Evolutionary conservation across 2,888 invertebrate species (phyloP).

Genomic region (Vanessa cardui): DNA sequence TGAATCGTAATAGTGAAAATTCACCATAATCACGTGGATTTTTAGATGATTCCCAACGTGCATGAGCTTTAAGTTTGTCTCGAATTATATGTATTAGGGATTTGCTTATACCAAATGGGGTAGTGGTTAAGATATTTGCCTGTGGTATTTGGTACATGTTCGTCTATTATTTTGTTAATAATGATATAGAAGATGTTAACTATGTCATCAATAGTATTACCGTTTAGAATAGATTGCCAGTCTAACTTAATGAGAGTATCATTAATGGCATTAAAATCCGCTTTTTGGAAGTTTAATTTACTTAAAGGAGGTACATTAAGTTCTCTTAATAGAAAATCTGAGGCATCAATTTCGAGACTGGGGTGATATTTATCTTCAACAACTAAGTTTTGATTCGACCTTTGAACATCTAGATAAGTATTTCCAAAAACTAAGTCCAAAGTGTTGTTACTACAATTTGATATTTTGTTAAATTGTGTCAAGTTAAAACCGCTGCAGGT

Average conservation of each 20-base stretch:
- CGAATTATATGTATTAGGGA: conserved; percentile 3
- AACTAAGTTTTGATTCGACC: conserved; percentile 1
- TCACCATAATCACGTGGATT: conserved; percentile 2
- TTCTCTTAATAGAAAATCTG: not conserved
- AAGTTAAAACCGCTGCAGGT: not conserved
- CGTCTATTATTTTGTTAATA: no score
- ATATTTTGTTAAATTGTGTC: not conserved
- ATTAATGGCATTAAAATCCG: no score
- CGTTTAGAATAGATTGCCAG: no score
- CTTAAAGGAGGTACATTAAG: no score
- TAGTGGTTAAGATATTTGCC: no score
- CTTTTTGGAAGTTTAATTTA: no score
- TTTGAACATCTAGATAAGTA: not conserved
- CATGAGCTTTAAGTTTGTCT: conserved; percentile 5
- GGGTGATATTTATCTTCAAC: not conserved
- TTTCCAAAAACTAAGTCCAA: conserved; percentile 1
- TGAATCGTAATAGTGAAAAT: no score
- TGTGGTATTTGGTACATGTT: no score
- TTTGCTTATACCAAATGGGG: no score
- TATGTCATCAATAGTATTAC: no score
- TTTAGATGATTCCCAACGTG: conserved; percentile 6
- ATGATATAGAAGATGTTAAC: no score
- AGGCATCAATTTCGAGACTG: not conserved
- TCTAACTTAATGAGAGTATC: no score
- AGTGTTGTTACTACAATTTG: not conserved